Conservation (phyloP, 2,888 invertebrate species). For the Agrochola lota region DNA sequence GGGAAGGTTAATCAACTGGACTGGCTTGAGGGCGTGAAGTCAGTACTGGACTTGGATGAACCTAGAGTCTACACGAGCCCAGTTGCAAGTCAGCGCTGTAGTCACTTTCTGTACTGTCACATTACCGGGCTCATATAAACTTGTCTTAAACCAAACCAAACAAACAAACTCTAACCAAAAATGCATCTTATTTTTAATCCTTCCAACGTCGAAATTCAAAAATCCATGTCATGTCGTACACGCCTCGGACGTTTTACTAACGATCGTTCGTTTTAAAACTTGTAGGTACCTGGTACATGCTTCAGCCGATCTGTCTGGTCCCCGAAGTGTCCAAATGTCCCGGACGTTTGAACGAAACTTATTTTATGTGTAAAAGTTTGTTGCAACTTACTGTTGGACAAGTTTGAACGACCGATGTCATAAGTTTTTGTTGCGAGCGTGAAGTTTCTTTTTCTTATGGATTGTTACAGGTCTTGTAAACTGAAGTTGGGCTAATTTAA, state of each 20-base stretch:
- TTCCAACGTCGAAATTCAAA: neutral
- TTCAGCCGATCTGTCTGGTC: constrained; percentile 24
- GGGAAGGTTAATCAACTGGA: too few species aligned
- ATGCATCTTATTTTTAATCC: neutral
- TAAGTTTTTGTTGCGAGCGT: constrained; percentile 46
- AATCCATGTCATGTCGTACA: constrained; percentile 39
- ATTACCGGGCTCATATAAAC: too few species aligned
- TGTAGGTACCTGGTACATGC: constrained; percentile 32
- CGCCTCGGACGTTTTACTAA: constrained; percentile 29
- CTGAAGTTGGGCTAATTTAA: neutral
- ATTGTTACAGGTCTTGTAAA: constrained; percentile 6
- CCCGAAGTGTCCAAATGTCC: constrained; percentile 55
- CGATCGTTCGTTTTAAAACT: constrained; percentile 53
- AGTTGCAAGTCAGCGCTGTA: too few species aligned
- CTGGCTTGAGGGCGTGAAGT: too few species aligned
- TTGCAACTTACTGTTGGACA: constrained; percentile 37
- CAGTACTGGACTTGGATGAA: too few species aligned
- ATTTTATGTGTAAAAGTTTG: constrained; percentile 56
- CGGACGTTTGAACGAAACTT: constrained; percentile 55
- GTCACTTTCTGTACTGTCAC: too few species aligned
- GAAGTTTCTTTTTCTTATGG: constrained; percentile 14
- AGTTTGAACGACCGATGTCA: constrained; percentile 44
- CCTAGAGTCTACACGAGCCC: too few species aligned
- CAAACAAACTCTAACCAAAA: neutral
- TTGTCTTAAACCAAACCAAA: neutral